phyloP scores from a whole-genome alignment of 2,113 vertebrate genomes.

The Phocoena phocoena region DNA sequence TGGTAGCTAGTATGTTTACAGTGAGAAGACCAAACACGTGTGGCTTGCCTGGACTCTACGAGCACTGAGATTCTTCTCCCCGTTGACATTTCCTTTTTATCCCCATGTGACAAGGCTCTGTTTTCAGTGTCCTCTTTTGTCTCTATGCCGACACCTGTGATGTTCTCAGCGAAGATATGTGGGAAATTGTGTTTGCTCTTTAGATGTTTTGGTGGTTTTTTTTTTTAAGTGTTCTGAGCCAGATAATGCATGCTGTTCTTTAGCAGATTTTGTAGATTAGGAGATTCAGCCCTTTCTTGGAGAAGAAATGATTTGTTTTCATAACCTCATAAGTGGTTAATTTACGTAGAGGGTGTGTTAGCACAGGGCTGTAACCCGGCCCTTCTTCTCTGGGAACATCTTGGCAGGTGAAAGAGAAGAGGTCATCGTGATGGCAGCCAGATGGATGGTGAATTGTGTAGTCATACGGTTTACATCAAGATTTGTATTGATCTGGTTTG shows the following conservation, averaged over 20 bases:
- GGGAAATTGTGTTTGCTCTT: neutral
- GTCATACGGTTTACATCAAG: neutral
- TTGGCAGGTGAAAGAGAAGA: neutral
- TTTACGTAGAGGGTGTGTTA: neutral
- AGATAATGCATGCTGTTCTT: neutral
- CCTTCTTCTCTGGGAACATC: neutral
- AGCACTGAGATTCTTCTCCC: neutral
- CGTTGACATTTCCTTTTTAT: neutral
- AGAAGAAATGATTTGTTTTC: neutral
- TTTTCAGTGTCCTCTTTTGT: neutral
- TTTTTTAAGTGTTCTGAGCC: neutral
- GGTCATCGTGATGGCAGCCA: no score
- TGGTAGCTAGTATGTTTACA: neutral
- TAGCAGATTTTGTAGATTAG: neutral
- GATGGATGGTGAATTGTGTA: neutral
- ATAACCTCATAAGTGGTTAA: neutral
- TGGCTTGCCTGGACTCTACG: neutral
- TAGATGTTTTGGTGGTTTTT: neutral
- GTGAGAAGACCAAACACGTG: rapidly evolving
- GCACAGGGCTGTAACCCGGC: no score
- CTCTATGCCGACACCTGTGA: neutral
- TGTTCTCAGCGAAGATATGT: neutral
- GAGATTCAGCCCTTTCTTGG: neutral
- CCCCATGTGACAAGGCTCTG: neutral
- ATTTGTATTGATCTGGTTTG: neutral